Evolutionary conservation across 2,888 invertebrate genomes (phyloP).

Genomic region (Hermaeophaga mercurialis): DNA sequence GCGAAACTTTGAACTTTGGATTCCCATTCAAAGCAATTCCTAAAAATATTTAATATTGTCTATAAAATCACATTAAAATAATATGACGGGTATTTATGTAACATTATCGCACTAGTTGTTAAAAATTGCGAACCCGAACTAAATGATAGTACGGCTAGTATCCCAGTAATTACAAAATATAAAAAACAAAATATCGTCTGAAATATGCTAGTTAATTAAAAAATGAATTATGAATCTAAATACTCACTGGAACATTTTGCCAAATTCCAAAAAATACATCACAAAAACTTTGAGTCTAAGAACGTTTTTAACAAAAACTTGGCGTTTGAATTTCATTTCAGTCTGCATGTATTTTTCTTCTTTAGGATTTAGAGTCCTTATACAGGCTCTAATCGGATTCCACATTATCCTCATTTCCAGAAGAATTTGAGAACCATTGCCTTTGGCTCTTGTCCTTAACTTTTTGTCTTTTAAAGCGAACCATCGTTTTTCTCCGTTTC

Average conservation of each 20-base stretch:
- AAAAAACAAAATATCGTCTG: too few relatives aligned
- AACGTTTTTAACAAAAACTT: conserved; percentile 92
- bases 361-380: conserved; percentile 91
- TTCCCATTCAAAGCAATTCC: conserved; percentile 98
- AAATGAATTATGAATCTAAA: too few relatives aligned
- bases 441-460: conserved; percentile 86
- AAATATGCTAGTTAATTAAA: too few relatives aligned
- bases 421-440: conserved; percentile 86
- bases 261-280: conserved; percentile 85
- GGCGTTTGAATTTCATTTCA: conserved; percentile 94
- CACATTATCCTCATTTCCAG: conserved; percentile 91
- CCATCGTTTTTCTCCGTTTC: conserved; percentile 93
- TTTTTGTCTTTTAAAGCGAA: conserved; percentile 96
- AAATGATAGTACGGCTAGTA: too few relatives aligned
- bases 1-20: conserved; percentile 82
- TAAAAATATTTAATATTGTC: conserved; percentile 55
- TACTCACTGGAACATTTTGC: conserved; percentile 89
- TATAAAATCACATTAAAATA: too few relatives aligned
- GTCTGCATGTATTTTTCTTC: conserved; percentile 95
- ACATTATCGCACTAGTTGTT: too few relatives aligned
- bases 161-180: too few relatives aligned
- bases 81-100: too few relatives aligned
- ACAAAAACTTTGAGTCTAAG: conserved; percentile 89
- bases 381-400: conserved; percentile 91
- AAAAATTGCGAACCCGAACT: too few relatives aligned